These are phyloP conservation scores for Aleiodes alternator DNA, from an alignment of 2,888 invertebrate genomes.

Conservation along the genomic window DNA sequence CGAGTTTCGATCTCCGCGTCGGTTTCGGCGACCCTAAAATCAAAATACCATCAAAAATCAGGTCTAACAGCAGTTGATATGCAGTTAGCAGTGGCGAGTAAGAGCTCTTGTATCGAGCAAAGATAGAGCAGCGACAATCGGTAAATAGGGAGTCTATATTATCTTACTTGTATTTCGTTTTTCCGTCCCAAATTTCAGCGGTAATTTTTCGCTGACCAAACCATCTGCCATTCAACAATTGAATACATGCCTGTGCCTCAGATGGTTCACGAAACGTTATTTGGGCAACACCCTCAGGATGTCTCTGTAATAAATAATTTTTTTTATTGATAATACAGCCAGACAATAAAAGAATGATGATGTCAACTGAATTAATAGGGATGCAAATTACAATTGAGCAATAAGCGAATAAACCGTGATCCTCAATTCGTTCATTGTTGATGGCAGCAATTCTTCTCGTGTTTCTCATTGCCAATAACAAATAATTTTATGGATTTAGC, in stretches of 20 bases:
- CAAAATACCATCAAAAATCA: conserved; percentile 13
- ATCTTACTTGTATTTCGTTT: conserved; percentile 88
- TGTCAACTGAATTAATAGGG: conserved; percentile 20
- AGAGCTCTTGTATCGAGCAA: not conserved
- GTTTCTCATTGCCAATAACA: conserved; percentile 4
- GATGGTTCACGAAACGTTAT: conserved; percentile 93
- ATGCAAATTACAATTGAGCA: conserved; percentile 34
- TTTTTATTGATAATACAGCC: conserved; percentile 23
- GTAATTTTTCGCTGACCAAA: conserved; percentile 90
- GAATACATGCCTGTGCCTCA: conserved; percentile 93
- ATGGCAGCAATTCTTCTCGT: conserved; percentile 33
- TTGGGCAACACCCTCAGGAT: conserved; percentile 96
- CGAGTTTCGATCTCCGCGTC: conserved; percentile 90
- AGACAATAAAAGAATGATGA: conserved; percentile 3
- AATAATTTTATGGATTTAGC: conserved; percentile 38
- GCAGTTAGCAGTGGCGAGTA: conserved; percentile 3
- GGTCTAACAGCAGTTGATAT: not conserved
- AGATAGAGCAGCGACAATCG: conserved; percentile 8
- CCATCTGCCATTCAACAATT: conserved; percentile 91
- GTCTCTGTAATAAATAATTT: conserved; percentile 78
- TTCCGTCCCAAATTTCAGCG: conserved; percentile 96
- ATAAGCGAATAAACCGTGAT: conserved; percentile 27
- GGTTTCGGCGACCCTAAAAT: conserved; percentile 87
- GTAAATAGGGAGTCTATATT: conserved; percentile 10
- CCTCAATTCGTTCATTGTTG: conserved; percentile 19